Evolutionary conservation across 1,140 invertebrate species (phyloP).

Genomic region (Drosophila quadrilineata): DNA sequence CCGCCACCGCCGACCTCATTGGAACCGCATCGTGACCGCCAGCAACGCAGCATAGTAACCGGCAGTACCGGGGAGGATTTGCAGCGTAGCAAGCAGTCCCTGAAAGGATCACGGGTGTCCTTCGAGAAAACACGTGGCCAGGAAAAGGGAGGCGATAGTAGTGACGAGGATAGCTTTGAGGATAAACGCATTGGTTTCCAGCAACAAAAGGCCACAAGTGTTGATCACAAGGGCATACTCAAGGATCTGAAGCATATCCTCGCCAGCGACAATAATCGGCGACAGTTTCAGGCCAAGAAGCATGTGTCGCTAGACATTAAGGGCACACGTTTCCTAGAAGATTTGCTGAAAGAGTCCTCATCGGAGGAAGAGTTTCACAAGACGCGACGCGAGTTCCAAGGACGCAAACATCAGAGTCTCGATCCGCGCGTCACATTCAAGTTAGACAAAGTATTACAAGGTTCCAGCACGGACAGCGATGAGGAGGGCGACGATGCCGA

Average conservation of each 20-base stretch:
- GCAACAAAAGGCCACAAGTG: slow-evolving; percentile 77
- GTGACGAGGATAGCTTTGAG: slow-evolving; percentile 80
- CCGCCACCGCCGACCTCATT: slow-evolving; percentile 67
- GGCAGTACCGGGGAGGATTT: slow-evolving; percentile 55
- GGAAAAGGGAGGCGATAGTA: slow-evolving; percentile 50
- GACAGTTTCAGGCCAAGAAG: slow-evolving; percentile 79
- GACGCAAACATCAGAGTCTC: slow-evolving; percentile 79
- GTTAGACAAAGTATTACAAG: slow-evolving; percentile 73
- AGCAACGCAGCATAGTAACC: slow-evolving; percentile 54
- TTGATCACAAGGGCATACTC: slow-evolving; percentile 80
- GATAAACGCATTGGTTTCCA: slow-evolving; percentile 74
- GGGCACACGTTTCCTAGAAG: slow-evolving; percentile 66
- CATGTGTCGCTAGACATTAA: slow-evolving; percentile 80
- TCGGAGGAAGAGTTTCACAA: slow-evolving; percentile 80
- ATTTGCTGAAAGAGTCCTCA: slow-evolving; percentile 75
- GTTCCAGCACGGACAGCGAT: slow-evolving; percentile 74
- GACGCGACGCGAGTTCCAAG: slow-evolving; percentile 76
- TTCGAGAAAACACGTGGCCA: slow-evolving; percentile 50
- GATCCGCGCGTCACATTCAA: slow-evolving; percentile 79
- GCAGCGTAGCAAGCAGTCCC: slow-evolving; percentile 73
- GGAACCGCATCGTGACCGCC: slow-evolving; percentile 70
- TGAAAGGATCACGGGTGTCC: slow-evolving; percentile 77
- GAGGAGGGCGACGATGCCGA: slow-evolving; percentile 78
- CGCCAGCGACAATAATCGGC: slow-evolving; percentile 73
- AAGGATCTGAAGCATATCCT: slow-evolving; percentile 76